Evolutionary conservation across 2,797 vertebrate species (phyloP), one percentile per base, ranked within the genome.

Genomic region (Falco columbarius): DNA sequence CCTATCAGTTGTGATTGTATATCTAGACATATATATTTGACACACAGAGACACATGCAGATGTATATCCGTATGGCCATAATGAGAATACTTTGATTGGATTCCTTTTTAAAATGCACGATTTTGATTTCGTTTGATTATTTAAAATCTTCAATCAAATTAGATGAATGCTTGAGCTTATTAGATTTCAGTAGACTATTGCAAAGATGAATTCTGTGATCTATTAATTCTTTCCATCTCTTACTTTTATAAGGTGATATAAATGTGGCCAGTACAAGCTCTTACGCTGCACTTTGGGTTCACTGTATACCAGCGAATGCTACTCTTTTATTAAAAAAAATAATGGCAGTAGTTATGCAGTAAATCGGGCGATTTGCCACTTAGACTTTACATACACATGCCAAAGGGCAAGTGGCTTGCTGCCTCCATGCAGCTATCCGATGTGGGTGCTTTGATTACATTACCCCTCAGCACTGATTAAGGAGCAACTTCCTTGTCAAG

Each of bases 91-190:
- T 76, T 10, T 55, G 61, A 94, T 20, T 91, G 55, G 77, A n/a
- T 19, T 61, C 26, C 63, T 79, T 85, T 81, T 91, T 89, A 85
- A 95, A 89, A 84, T 74, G 59, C 40, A 34, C 15, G 0, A 32
- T 30, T 95, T 65, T 46, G 21, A 90, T 85, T 92, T 65, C 14
- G 47, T 89, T 56, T 73, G 86, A 90, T 87, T 90, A 85, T 71
- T 85, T 51, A 9, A 93, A 86, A 46, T 73, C 59, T 61, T 63
- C 36, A 34, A 29, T 51, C 83, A 70, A 61, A 86, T 81, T 56
- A 95, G 32, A 27, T 17, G 68, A 84, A 81, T 3, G 14, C 13
- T 4, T 2, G 27, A 77, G 34, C 16, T 55, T 11, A 65, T 26
- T 81, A 61, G 38, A 10, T 72, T 80, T 30, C 56, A 36, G 62